Evolutionary conservation across 2,888 invertebrate genomes (phyloP), one percentile per base, ranked within the genome.

Genomic region (Antheraea yamamai): DNA sequence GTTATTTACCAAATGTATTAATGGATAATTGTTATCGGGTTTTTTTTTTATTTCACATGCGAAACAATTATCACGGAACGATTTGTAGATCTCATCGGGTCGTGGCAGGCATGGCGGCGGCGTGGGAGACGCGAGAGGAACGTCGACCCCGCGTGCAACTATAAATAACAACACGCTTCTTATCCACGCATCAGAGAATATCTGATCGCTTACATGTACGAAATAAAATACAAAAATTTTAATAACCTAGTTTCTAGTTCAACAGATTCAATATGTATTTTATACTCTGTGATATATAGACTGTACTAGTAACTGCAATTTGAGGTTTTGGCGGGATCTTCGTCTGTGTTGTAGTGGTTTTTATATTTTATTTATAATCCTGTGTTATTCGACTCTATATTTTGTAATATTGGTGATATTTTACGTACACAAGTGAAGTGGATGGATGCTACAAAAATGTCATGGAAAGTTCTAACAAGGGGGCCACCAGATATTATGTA

Each of bases 141-240:
- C 94, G 84, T 92, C 93, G 94, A 94, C 94, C 94, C 94, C 93
- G 91, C 87, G 83, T 86, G 87, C 85, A 84, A 88, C 94, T 94
- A 94, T 92, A 92, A 94, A 94, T 94, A 92, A 90, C 89, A 86
- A 81, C 84, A 83, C 83, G 82, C 83, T 88, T 84, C 87, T 89
- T 89, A 89, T 91, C 88, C 91, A 88, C 88, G 88, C 88, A 88
- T 83, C 83, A 79, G 82, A 86, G 30, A 72, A 87, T 82, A 85
- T 84, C 85, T 84, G 85, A 85, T 79, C 81, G 81, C 81, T 82
- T 80, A 82, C 81, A 80, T 80, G 77, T 76, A 76, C 77, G 77
- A 77, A 76, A 76, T 77, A 74, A 76, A 79, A 66, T 30, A 30
- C 26, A 16, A 66, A n/a, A 66, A 66, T 26, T 66, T 81, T 78